phyloP scores from a whole-genome alignment of 1,140 invertebrate species.

The Platorchestia sp. region DNA sequence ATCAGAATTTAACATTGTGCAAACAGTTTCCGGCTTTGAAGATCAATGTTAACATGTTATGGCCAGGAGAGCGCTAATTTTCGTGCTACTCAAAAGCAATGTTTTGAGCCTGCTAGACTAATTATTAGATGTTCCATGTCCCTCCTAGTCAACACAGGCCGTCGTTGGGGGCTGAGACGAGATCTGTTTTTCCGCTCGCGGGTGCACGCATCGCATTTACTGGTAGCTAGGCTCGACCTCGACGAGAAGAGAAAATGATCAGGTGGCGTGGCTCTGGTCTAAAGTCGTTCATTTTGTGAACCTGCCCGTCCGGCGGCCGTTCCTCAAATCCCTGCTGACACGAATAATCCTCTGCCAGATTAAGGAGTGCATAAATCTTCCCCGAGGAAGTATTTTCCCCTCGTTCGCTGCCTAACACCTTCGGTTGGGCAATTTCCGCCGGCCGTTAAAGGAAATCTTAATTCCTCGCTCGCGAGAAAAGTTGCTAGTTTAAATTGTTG shows the following conservation, averaged over 20 bases:
- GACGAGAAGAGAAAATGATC: neutral
- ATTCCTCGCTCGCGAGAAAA: neutral
- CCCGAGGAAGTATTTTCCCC: neutral
- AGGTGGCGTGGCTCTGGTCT: neutral
- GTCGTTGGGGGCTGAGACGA: too few relatives aligned
- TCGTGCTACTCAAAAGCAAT: too few relatives aligned
- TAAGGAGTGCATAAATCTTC: slow-evolving; percentile 8
- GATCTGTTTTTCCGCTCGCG: too few relatives aligned
- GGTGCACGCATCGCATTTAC: too few relatives aligned
- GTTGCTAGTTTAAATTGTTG: neutral
- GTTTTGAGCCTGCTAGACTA: too few relatives aligned
- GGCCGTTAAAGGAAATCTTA: neutral
- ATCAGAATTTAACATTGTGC: too few relatives aligned
- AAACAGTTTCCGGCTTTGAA: too few relatives aligned
- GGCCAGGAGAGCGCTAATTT: too few relatives aligned
- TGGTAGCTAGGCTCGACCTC: neutral
- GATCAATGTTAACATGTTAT: too few relatives aligned
- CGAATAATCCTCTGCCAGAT: neutral
- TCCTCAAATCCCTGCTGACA: neutral
- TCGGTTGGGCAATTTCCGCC: neutral
- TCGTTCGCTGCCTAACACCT: neutral
- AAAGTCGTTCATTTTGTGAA: neutral
- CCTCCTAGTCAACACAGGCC: too few relatives aligned
- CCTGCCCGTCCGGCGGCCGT: neutral
- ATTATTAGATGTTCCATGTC: too few relatives aligned